A percentile compares a stretch with the other conserved stretches of the same genome.
phyloP scores from a whole-genome alignment of 2,113 vertebrate species.

The Paratilapia polleni region DNA sequence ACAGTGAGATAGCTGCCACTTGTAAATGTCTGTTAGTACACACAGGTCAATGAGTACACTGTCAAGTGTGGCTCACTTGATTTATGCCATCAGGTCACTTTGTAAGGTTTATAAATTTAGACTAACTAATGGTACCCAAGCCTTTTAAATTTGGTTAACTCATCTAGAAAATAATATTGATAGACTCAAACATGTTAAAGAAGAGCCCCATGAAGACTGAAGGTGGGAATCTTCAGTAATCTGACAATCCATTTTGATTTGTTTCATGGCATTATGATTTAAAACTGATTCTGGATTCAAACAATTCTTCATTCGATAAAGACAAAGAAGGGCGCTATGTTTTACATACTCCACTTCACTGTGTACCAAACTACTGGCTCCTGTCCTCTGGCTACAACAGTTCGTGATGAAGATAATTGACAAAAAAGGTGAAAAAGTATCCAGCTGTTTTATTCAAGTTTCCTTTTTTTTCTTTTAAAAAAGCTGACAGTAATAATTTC shows the following conservation, averaged over 20 bases:
- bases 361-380: not conserved
- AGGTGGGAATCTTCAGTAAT: not conserved
- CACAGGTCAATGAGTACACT: constrained; percentile 1
- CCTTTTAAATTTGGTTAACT: not conserved
- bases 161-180: not conserved
- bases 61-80: not conserved
- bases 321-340: not conserved
- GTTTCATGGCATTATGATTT: not conserved
- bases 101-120: constrained; percentile 5
- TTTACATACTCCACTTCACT: not conserved
- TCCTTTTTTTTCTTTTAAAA: not conserved
- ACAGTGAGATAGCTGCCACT: not conserved
- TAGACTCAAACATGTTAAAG: not conserved
- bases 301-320: not conserved
- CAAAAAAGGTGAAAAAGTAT: not conserved
- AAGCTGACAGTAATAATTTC: not conserved
- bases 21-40: constrained; percentile 5
- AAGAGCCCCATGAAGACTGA: not conserved
- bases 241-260: not conserved
- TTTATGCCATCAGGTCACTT: not conserved
- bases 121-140: not conserved
- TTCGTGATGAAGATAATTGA: not conserved
- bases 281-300: not conserved
- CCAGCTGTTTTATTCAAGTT: not conserved
- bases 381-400: not conserved